These are phyloP conservation scores for Hydrolagus affinis DNA, from an alignment of 2,113 vertebrate species.

Conservation along the genomic window DNA sequence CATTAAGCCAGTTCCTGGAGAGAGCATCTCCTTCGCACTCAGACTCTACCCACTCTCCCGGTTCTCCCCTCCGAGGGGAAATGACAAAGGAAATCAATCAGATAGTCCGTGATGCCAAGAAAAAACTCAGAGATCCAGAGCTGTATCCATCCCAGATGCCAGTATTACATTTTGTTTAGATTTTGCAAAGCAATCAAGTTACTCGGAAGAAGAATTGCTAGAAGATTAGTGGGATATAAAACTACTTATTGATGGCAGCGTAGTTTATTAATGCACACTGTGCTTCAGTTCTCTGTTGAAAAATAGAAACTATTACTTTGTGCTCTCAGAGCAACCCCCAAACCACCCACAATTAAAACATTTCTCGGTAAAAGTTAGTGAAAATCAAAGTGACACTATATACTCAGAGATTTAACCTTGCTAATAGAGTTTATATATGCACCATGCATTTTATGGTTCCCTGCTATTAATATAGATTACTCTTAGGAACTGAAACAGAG, in stretches of 20 bases:
- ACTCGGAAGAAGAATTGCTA: not conserved
- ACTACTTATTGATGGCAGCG: not conserved
- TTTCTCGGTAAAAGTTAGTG: not conserved
- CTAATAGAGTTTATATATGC: constrained; percentile 66
- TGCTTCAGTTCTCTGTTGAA: not conserved
- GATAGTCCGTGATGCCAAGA: not conserved
- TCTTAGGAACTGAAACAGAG: constrained; percentile 53
- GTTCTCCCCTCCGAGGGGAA: no score
- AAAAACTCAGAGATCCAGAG: not conserved
- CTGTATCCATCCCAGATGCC: not conserved
- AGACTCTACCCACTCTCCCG: no score
- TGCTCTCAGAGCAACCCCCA: not conserved
- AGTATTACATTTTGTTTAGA: not conserved
- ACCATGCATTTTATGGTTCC: constrained; percentile 49
- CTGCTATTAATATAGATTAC: constrained; percentile 64
- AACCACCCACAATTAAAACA: constrained; percentile 3
- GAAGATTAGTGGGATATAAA: not conserved
- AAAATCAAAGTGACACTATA: constrained; percentile 12
- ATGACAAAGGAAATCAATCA: no score
- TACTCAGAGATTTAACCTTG: constrained; percentile 49
- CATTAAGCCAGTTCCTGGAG: no score
- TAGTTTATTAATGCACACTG: not conserved
- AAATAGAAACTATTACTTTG: not conserved
- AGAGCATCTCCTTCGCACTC: no score
- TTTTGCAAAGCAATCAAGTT: not conserved